Base-by-base conservation (phyloP, 2,797 vertebrate species). In the Danio jaintianensis region DNA sequence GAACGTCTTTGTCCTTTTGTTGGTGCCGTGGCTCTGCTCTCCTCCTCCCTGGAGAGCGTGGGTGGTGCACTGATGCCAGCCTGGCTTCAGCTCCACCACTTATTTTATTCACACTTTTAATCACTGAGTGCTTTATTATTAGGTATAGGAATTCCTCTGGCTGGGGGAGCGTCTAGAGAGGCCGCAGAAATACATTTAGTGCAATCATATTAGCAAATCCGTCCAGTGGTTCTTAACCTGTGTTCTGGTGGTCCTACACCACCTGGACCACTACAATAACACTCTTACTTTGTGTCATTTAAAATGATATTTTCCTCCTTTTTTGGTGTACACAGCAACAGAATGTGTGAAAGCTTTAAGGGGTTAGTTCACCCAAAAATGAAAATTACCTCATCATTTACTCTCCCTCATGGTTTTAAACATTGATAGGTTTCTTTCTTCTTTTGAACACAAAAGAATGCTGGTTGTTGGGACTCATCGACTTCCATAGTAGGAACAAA, bases 71-170 rank as follows among this genome's bases (percentile, higher is more conserved):
- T 89, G 87, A 91, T 89, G 91, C 91, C 92, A 87, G 92, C 89
- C 91, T 92, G 91, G 88, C 93, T 93, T 77, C 90, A 92, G 92
- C 92, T 92, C 90, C 92, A 92, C 91, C 83, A 82, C 89, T 92
- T 94, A 91, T 93, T 93, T 92, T 93, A 93, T 94, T 93, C 91
- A 92, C 93, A 94, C 92, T 94, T 93, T 92, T 93, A 93, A 93
- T 93, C 91, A 89, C 90, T 92, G 93, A 94, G 94, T 93, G 93
- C 90, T 93, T 94, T 94, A 93, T 95, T 94, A 93, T 94, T 92
- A 94, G 92, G 91, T 92, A 89, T 89, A 78, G 90, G 90, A 91
- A 92, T 79, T 91, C 89, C 88, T 89, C 85, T 88, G 91, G 90
- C 90, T 89, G 89, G 89, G 90, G 76, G 89, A 91, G 90, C 90